Evolutionary conservation across 2,113 vertebrate species (phyloP).

Genomic region (Phylloscopus whistleri): DNA sequence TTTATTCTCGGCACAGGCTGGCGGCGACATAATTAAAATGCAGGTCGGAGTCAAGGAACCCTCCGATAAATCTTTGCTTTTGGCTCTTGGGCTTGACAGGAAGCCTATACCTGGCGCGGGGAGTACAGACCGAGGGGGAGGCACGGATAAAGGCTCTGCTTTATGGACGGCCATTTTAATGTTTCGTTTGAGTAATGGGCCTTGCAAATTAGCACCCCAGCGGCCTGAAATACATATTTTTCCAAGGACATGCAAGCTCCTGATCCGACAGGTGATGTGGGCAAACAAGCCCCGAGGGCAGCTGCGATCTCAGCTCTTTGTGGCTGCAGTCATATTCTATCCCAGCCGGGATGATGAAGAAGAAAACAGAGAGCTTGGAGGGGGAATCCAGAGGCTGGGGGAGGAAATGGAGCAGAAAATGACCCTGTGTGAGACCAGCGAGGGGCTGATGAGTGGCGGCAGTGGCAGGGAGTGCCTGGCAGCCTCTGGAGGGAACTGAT

Average conservation of each 20-base stretch:
- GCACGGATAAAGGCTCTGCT: constrained; percentile 44
- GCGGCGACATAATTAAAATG: constrained; percentile 51
- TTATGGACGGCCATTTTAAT: constrained; percentile 64
- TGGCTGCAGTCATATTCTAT: constrained; percentile 62
- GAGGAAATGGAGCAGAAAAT: constrained; percentile 72
- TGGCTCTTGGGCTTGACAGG: constrained; percentile 70
- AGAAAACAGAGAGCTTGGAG: constrained; percentile 36
- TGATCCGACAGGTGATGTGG: constrained; percentile 67
- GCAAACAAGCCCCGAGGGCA: constrained; percentile 59
- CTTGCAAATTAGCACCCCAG: constrained; percentile 78
- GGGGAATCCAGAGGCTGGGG: constrained; percentile 26
- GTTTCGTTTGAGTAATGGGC: constrained; percentile 78
- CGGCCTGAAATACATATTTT: constrained; percentile 73
- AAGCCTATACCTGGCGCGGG: constrained; percentile 57
- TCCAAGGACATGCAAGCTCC: constrained; percentile 69
- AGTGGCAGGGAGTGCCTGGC: background rate
- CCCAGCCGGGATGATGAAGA: constrained; percentile 30
- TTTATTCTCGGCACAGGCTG: background rate
- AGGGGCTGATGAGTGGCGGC: background rate
- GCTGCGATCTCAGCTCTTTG: constrained; percentile 39
- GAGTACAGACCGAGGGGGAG: constrained; percentile 41
- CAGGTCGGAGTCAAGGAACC: constrained; percentile 48
- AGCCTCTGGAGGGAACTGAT: background rate
- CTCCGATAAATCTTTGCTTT: constrained; percentile 73
- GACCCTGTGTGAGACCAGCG: background rate